Evolutionary conservation across 64 coral and sea anemone species (phyloP).

Genomic region (Montipora efflorescens): DNA sequence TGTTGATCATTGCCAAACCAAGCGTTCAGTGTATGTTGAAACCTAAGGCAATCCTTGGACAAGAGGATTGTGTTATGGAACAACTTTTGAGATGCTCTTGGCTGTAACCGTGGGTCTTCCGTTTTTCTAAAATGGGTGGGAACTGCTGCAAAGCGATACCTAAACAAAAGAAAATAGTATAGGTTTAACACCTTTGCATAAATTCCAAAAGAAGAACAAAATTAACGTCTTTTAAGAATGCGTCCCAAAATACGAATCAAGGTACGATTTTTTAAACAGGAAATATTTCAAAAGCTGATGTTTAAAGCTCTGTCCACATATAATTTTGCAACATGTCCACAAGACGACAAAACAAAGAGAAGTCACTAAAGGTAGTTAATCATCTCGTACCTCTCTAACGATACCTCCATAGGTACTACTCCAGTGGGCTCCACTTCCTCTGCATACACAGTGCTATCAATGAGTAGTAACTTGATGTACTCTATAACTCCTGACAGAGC

Average conservation of each 20-base stretch:
- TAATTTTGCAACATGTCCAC: not conserved
- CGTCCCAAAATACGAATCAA: too few species aligned
- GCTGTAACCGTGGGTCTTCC: constrained; percentile 75
- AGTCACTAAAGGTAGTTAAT: not conserved
- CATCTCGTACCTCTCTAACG: constrained; percentile 84
- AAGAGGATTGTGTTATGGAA: constrained; percentile 81
- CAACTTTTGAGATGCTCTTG: constrained; percentile 84
- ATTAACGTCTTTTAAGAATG: too few species aligned
- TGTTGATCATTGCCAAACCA: constrained; percentile 94
- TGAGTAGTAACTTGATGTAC: constrained; percentile 88
- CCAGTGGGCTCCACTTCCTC: constrained; percentile 97
- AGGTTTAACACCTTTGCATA: not conserved
- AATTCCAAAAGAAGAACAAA: too few species aligned
- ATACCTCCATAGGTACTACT: constrained; percentile 96
- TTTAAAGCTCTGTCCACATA: too few species aligned
- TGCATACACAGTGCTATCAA: constrained; percentile 98
- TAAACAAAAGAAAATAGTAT: not conserved
- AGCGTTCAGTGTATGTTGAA: constrained; percentile 78
- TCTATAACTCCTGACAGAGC: constrained; percentile 91
- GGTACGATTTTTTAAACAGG: too few species aligned
- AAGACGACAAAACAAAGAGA: not conserved
- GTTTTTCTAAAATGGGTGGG: constrained; percentile 78
- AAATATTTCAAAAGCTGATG: too few species aligned
- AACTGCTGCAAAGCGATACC: constrained; percentile 97
- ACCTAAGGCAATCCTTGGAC: constrained; percentile 76